Conservation (phyloP, 2,888 invertebrate species). For the Agonopterix subpropinquella region DNA sequence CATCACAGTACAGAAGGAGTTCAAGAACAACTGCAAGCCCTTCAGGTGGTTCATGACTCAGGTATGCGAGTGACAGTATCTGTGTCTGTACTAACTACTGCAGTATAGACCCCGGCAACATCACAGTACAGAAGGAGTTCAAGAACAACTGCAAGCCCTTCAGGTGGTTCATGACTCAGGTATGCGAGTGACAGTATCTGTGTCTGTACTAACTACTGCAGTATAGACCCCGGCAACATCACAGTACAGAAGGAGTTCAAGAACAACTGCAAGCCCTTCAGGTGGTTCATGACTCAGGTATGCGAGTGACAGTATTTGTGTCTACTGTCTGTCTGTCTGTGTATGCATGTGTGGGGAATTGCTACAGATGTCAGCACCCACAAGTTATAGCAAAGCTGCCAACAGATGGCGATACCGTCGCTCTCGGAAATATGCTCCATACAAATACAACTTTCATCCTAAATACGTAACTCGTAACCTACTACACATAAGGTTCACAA, state of each 20-base stretch:
- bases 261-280: slow-evolving; percentile 92
- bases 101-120: slow-evolving; percentile 86
- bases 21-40: slow-evolving; percentile 89
- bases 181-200: slow-evolving; percentile 12
- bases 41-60: slow-evolving; percentile 97
- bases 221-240: slow-evolving; percentile 88
- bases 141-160: slow-evolving; percentile 91
- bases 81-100: slow-evolving; percentile 77
- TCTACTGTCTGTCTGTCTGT: too few species aligned
- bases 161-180: slow-evolving; percentile 94
- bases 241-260: slow-evolving; percentile 82
- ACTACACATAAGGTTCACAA: too few species aligned
- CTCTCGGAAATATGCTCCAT: too few species aligned
- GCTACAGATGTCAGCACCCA: too few species aligned
- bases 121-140: slow-evolving; percentile 85
- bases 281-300: slow-evolving; percentile 93
- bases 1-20: slow-evolving; percentile 82
- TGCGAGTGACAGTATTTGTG: too few species aligned
- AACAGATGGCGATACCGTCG: too few species aligned
- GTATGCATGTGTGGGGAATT: too few species aligned
- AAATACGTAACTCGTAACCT: too few species aligned
- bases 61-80: slow-evolving; percentile 23
- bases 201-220: slow-evolving; percentile 66
- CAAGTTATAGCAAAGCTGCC: too few species aligned
- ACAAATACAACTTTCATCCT: too few species aligned